Base-by-base conservation (phyloP, 64 coral and sea anemone species). In the Anthopleura sola region DNA sequence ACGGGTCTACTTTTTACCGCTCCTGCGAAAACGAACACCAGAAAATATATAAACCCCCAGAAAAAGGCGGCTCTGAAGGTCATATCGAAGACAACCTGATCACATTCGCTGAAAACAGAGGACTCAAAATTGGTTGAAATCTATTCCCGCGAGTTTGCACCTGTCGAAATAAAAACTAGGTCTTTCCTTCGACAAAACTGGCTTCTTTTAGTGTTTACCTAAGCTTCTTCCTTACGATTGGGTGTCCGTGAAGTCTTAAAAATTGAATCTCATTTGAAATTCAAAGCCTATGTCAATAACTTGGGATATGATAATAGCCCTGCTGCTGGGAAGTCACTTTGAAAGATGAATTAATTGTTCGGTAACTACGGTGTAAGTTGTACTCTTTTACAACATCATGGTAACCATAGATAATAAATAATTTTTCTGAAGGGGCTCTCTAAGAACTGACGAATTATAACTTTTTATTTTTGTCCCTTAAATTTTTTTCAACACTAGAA, bases 201-300 rank as follows among this genome's bases (percentile, higher is more conserved):
- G 18, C 36, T 44, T 21, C 37, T 48, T 10, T 6, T 26, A 48
- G 18, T 79, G 76, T 79, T 79, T 79, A 79, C 76, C 31, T 21
- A 40, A 9, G 36, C 5, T 48, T 23, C 76, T 48, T 44, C 1
- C 18, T 10, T 24, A 79, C 44, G 76, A 79, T 79, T 79, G 76
- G 76, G 17, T 79, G 10, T 79, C 37, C 36, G 18, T 48, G 76
- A 79, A 44, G 44, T 23, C 76, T 79, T 79, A 11, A 79, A 79
- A 79, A 48, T 24, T 38, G 44, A 79, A 38, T 79, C 76, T 79
- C 76, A 79, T 79, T 79, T 79, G 13, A 47, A 44, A 79, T 79
- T 79, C 76, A 79, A 38, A 79, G 17, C 37, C 13, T 44, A 47
- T 44, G 76, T 79, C 17, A 79, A 79, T 79, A 79, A 79, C 47